Evolutionary conservation across 2,113 vertebrate species (phyloP).

Genomic region (Capreolus pygargus): DNA sequence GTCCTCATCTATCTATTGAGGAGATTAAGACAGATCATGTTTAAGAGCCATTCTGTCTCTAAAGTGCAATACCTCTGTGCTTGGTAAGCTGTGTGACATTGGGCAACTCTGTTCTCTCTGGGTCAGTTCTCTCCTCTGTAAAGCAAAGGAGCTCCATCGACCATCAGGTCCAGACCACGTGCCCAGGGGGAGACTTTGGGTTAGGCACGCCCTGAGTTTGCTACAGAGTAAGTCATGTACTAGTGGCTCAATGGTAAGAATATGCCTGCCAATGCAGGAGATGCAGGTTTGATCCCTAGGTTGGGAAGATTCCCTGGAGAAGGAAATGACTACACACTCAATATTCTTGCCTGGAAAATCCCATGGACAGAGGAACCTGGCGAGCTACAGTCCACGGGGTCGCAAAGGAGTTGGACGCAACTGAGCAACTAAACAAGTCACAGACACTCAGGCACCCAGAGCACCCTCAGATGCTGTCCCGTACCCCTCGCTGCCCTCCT

Average conservation of each 20-base stretch:
- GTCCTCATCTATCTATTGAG: neutral
- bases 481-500: neutral
- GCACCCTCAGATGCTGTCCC: neutral
- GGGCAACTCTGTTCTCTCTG: neutral
- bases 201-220: neutral
- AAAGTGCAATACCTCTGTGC: neutral
- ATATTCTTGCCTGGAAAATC: too few species aligned
- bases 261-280: neutral
- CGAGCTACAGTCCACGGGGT: neutral
- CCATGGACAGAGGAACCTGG: too few species aligned
- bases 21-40: neutral
- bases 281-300: neutral
- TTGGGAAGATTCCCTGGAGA: neutral
- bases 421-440: neutral
- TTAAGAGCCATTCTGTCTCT: neutral
- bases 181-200: neutral
- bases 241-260: neutral
- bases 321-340: neutral
- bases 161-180: rapidly evolving
- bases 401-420: rapidly evolving
- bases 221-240: neutral
- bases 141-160: neutral
- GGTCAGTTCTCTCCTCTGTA: neutral
- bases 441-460: neutral
- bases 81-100: neutral